These are phyloP conservation scores for Phrynosoma platyrhinos DNA, from an alignment of 2,113 vertebrate species.

Conservation along the genomic window DNA sequence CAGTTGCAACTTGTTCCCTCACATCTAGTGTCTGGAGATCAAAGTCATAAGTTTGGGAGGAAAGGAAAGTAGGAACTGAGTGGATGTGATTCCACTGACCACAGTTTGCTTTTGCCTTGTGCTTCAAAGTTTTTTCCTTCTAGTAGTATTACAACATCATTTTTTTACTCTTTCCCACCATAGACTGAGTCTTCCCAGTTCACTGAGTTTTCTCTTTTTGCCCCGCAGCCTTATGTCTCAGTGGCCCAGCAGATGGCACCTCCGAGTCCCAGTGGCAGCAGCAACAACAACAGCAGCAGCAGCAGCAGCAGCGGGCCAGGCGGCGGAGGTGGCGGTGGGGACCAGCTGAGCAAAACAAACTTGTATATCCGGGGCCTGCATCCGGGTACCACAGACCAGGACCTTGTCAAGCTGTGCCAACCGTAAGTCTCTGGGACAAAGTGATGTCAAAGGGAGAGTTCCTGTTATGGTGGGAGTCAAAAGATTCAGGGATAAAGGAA, in stretches of 20 bases:
- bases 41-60: background rate
- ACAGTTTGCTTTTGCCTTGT: background rate
- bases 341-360: constrained; percentile 95
- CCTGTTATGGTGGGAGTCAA: background rate
- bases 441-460: background rate
- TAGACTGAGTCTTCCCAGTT: background rate
- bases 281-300: constrained; percentile 75
- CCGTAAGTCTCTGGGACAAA: constrained; percentile 81
- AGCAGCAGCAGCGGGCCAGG: constrained; percentile 62
- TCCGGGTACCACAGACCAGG: constrained; percentile 93
- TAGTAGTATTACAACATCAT: background rate
- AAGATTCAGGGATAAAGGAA: background rate
- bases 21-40: background rate
- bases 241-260: constrained; percentile 89
- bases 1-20: background rate
- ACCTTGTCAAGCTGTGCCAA: constrained; percentile 93
- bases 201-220: constrained; percentile 27
- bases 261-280: constrained; percentile 86
- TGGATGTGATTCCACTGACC: background rate
- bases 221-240: constrained; percentile 86
- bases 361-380: constrained; percentile 93
- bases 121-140: background rate
- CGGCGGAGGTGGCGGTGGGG: constrained; percentile 73
- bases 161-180: background rate
- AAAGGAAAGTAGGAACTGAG: background rate